phyloP scores from a whole-genome alignment of 1,140 invertebrate genomes.

The Teleogryllus occipitalis region DNA sequence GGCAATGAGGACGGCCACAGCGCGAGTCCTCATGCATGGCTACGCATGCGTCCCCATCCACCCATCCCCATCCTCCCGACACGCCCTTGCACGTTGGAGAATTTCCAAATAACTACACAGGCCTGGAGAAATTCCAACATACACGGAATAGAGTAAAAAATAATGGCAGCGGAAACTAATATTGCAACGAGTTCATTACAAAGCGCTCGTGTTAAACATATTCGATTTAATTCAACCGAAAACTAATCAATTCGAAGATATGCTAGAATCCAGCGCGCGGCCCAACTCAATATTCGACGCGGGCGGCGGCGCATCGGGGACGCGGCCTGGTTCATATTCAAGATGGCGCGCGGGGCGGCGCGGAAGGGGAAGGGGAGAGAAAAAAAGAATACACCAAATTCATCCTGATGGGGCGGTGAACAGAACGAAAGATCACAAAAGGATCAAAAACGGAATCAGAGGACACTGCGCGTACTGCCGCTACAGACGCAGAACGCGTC shows the following conservation, averaged over 20 bases:
- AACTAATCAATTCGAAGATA: background rate
- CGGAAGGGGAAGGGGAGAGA: background rate
- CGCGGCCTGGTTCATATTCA: background rate
- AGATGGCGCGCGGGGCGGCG: background rate
- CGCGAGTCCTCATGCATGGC: background rate
- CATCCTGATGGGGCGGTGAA: background rate
- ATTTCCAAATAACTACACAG: background rate
- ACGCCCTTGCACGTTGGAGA: background rate
- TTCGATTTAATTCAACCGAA: constrained; percentile 1
- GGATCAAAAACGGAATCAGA: background rate
- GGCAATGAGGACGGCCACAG: background rate
- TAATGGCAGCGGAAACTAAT: background rate
- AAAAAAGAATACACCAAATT: background rate
- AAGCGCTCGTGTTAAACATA: background rate
- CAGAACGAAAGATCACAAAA: background rate
- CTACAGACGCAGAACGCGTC: too few species aligned
- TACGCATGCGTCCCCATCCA: background rate
- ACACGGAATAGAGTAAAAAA: background rate
- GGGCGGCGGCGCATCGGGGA: too few species aligned
- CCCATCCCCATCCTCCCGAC: too few species aligned
- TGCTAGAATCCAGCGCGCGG: background rate
- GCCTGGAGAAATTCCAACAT: background rate
- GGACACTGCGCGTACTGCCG: background rate
- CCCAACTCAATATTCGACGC: background rate
- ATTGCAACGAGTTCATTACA: background rate